phyloP scores from a whole-genome alignment of 2,797 vertebrate species.

The Melanotaenia boesemani region DNA sequence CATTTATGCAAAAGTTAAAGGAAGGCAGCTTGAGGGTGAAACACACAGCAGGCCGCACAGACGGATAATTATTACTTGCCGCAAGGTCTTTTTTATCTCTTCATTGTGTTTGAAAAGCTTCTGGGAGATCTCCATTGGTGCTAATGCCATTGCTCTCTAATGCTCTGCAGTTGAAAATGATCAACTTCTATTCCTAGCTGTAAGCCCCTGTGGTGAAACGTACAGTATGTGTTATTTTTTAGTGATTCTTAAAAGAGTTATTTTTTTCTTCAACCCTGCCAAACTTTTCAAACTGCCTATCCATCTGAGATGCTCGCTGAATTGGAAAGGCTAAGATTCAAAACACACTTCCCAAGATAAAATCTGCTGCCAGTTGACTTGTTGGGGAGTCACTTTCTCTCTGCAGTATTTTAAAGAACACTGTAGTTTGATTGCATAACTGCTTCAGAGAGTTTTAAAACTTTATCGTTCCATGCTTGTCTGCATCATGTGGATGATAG shows the following conservation, averaged over 20 bases:
- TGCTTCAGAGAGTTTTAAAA: constrained; percentile 60
- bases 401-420: constrained; percentile 54
- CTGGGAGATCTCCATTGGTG: constrained; percentile 29
- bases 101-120: constrained; percentile 25
- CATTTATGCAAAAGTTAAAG: constrained; percentile 27
- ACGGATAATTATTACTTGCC: constrained; percentile 37
- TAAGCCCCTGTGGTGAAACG: constrained; percentile 52
- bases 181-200: constrained; percentile 20
- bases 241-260: constrained; percentile 48
- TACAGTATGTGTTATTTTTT: constrained; percentile 62
- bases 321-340: constrained; percentile 52
- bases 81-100: constrained; percentile 9
- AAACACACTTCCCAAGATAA: constrained; percentile 56
- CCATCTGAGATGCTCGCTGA: constrained; percentile 39
- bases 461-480: constrained; percentile 56
- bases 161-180: constrained; percentile 57
- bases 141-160: constrained; percentile 66
- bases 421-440: constrained; percentile 44
- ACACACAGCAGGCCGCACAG: constrained; percentile 22
- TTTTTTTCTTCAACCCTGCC: constrained; percentile 29
- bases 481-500: constrained; percentile 27
- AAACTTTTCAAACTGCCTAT: constrained; percentile 51
- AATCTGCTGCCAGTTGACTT: constrained; percentile 63
- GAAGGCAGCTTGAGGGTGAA: constrained; percentile 37
- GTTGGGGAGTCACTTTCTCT: constrained; percentile 37